Base-by-base conservation (phyloP, 2,797 vertebrate genomes). In the Coregonus ussuriensis region DNA sequence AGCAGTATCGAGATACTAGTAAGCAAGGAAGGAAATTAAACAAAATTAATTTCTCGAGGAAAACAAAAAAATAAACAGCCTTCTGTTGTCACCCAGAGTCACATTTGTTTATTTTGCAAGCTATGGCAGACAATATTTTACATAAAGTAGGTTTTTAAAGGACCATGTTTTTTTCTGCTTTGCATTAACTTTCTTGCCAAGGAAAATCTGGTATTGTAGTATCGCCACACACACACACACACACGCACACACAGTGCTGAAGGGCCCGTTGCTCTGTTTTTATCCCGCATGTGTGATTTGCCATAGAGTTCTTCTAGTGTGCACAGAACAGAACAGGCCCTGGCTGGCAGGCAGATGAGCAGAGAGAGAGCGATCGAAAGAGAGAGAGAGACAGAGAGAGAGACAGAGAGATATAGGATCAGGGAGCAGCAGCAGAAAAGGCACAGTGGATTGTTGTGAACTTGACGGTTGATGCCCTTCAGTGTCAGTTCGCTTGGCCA, bases 401-500 rank as follows among this genome's bases (percentile, higher is more conserved):
- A 29, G 52, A 25, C 18, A 21, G 13, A 25, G 9, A 15, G 71
- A 25, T 16, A 54, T 29, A 62, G 62, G 65, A 33, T 67, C 65
- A 35, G 29, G 63, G 77, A 80, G 86, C 87, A 77, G 73, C 53
- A 71, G 77, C 35, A 18, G 68, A 78, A 21, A 71, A 72, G 76
- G 75, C 66, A 21, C 77, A 82, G 83, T 63, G 83, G 81, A 79
- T 77, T 84, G 84, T 84, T 84, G 82, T 86, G 88, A 79, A 81
- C 56, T 83, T 86, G 86, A 91, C 89, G 80, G 86, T 84, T 77
- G 67, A 78, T 92, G 84, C 85, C 91, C 88, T 89, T 90, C 83
- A 81, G 80, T 87, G 90, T 84, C 88, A 86, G 85, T 88, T 89
- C 85, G 85, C 87, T 88, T 89, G 86, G 85, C 87, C 87, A 78